Evolutionary conservation across 1,140 invertebrate genomes (phyloP), one percentile per base, ranked within the genome.

Genomic region (Dendroctonus ponderosae): DNA sequence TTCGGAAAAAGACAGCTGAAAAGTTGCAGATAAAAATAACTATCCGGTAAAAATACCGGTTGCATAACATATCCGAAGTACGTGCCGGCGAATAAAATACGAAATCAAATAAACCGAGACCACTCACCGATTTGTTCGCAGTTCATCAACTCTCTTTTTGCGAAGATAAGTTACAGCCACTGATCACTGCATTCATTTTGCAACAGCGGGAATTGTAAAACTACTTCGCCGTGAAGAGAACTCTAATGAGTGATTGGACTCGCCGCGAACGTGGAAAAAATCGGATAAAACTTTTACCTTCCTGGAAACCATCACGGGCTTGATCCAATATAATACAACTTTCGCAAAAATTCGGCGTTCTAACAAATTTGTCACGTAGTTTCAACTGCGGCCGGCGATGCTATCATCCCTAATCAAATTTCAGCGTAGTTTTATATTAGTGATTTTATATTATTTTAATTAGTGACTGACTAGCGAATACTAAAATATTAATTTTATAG

Each of bases 111-210:
- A 66, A 66, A 57, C 49, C 63, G 42, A 66, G 54, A 51, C 63
- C 63, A 49, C 63, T 66, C 51, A 41, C 52, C 62, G 62, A 51
- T 58, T 50, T 52, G 41, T 51, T 59, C 54, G 26, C 53, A 59
- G 63, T 66, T 66, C 63, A 66, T 66, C 63, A 66, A 41, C 38
- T 57, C 63, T 49, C 63, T 48, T 57, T 66, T 58, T 52, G 44
- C 14, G 7, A n/a, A 43, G 63, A 58, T 66, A 66, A 59, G 5
- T 57, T 66, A 44, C 53, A 48, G 63, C 63, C 44, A 66, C 63
- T 66, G 63, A 66, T 66, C 53, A 54, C n/a, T 41, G 53, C 49
- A 66, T 66, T 66, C 63, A 66, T 66, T 66, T 64, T 62, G 11
- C 38, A 62, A 62, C 48, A 40, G 61, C 39, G 39, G 40, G 26